Percentiles rank a stretch among this genome's conserved stretches.
Conservation (phyloP, 2,888 invertebrate genomes). For the Eustalomyia histrio region DNA sequence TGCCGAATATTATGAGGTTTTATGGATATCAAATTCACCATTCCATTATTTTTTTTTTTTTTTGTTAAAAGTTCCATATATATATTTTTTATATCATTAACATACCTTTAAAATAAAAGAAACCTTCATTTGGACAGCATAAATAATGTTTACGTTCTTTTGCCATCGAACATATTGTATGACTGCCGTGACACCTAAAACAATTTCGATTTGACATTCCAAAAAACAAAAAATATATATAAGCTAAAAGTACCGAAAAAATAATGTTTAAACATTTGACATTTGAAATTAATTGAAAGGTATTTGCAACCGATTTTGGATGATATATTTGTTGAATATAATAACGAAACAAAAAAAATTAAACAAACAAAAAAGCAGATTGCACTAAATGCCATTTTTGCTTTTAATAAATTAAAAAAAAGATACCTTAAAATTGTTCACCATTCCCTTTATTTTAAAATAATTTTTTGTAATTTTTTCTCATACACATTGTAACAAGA, state of each 20-base stretch:
- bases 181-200: conserved; percentile 41
- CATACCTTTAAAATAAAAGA: not conserved
- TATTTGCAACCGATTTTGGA: conserved; percentile 56
- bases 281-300: conserved; percentile 62
- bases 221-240: not conserved
- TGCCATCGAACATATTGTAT: not conserved
- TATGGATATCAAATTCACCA: no score
- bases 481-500: not conserved
- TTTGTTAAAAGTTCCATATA: no score
- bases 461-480: not conserved
- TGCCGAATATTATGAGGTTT: no score
- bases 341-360: conserved; percentile 15
- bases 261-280: conserved; percentile 51
- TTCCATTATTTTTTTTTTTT: no score
- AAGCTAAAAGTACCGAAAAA: conserved; percentile 24
- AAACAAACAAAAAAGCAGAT: conserved; percentile 4
- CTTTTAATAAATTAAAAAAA: conserved; percentile 35
- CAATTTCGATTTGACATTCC: conserved; percentile 49
- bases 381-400: conserved; percentile 55
- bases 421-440: conserved; percentile 20
- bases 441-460: conserved; percentile 35
- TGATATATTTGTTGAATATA: conserved; percentile 42
- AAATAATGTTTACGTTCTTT: conserved; percentile 14
- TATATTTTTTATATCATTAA: no score
- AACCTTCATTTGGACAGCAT: not conserved